A percentile compares a stretch with the other conserved stretches of the same genome.
Conservation (phyloP, 2,113 vertebrate species). For the Cebus imitator region DNA sequence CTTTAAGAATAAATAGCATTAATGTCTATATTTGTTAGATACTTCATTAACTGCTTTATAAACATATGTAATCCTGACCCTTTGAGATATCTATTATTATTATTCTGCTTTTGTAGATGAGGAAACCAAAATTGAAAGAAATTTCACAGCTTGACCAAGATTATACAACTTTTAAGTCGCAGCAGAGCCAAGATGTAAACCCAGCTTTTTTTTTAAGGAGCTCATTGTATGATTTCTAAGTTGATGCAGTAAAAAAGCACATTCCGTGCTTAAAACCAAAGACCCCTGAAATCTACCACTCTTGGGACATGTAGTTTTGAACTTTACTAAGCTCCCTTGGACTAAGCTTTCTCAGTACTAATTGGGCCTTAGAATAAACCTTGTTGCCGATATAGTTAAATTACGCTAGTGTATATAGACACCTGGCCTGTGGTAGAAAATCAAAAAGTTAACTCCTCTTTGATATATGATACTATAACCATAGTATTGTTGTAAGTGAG, state of each 20-base stretch:
- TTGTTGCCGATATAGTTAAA: not conserved
- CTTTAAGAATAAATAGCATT: not conserved
- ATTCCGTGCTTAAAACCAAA: accelerated
- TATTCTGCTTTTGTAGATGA: not conserved
- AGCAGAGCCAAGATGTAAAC: not conserved
- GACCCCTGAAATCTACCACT: accelerated
- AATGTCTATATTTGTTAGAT: not conserved
- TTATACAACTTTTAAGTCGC: not conserved
- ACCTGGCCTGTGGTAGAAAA: not conserved
- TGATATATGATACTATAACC: not conserved
- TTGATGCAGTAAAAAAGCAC: not conserved
- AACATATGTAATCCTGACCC: not conserved
- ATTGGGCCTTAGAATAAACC: not conserved
- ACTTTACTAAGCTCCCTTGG: not conserved
- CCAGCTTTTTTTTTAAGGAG: not conserved
- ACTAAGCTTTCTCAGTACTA: not conserved
- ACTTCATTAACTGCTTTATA: too few species aligned
- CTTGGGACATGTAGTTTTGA: not conserved
- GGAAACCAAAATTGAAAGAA: not conserved
- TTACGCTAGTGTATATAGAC: not conserved
- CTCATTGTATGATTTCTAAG: not conserved
- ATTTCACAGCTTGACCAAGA: not conserved
- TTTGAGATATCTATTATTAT: not conserved
- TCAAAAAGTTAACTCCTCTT: not conserved
- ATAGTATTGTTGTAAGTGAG: too few species aligned